Conservation (phyloP, 2,113 vertebrate genomes). For the Amblyornis subalaris region DNA sequence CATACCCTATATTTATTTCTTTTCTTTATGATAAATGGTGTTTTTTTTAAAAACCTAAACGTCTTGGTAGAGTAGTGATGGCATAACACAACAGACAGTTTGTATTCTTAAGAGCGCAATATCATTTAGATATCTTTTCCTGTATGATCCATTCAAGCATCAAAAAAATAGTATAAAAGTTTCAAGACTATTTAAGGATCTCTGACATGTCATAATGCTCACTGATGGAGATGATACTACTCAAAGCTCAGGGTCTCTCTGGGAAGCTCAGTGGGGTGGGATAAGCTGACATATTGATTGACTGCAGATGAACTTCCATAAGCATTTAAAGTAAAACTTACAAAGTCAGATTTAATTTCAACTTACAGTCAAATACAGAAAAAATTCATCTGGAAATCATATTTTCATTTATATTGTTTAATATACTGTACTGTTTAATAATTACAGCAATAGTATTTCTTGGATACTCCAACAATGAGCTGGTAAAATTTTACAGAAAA, state of each 20-base stretch:
- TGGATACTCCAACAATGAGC: not conserved
- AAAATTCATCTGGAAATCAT: not conserved
- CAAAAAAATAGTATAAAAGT: not conserved
- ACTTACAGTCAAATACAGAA: not conserved
- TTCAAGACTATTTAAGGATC: not conserved
- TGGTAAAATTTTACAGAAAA: not conserved
- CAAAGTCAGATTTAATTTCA: not conserved
- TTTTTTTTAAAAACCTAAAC: not conserved
- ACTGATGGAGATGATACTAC: not conserved
- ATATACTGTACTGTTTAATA: not conserved
- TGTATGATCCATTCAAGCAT: not conserved
- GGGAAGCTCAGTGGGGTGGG: fast-evolving
- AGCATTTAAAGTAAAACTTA: not conserved
- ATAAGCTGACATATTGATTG: not conserved
- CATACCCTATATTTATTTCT: not conserved
- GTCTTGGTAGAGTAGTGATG: not conserved
- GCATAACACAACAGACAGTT: not conserved
- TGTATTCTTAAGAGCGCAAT: not conserved
- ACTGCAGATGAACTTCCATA: not conserved
- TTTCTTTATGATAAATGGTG: too few species aligned
- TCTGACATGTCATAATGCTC: fast-evolving
- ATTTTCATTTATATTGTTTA: not conserved
- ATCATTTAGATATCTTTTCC: not conserved
- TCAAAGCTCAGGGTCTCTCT: not conserved
- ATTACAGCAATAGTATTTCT: not conserved